phyloP scores from a whole-genome alignment of 1,140 invertebrate genomes.

The Sycophaga agraensis region DNA sequence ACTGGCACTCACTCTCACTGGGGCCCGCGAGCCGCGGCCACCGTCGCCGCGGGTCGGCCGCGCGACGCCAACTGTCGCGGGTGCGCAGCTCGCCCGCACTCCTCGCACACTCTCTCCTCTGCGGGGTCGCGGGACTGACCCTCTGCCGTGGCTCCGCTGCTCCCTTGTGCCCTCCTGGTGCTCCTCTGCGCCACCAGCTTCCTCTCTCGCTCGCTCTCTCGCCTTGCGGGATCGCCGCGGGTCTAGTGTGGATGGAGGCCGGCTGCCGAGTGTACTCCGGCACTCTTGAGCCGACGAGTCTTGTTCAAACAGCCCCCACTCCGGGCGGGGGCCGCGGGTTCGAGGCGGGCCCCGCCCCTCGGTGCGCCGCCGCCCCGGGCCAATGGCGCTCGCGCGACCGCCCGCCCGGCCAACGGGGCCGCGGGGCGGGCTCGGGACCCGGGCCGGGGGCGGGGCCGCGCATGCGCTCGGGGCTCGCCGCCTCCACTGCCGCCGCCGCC shows the following conservation, averaged over 20 bases:
- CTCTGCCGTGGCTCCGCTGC: background rate
- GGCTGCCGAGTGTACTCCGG: conserved; percentile 55
- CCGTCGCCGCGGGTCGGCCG: too few relatives aligned
- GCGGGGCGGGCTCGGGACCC: conserved; percentile 5
- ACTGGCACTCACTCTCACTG: too few relatives aligned
- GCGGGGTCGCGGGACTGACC: background rate
- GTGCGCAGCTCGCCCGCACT: conserved; percentile 21
- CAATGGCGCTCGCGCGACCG: background rate
- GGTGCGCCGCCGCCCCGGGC: background rate
- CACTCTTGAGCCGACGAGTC: conserved; percentile 50
- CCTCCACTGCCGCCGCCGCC: background rate
- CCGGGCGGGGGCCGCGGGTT: background rate
- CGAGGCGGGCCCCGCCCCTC: background rate
- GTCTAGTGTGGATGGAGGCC: conserved; percentile 54
- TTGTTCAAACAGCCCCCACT: conserved; percentile 57
- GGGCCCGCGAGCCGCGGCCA: too few relatives aligned
- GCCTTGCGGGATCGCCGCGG: conserved; percentile 42
- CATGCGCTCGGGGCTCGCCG: conserved; percentile 16
- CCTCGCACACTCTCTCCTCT: background rate
- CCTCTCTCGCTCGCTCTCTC: background rate
- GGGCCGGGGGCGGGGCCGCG: conserved; percentile 18
- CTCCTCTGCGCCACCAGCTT: background rate
- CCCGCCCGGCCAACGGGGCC: conserved; percentile 20
- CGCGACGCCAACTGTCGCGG: too few relatives aligned
- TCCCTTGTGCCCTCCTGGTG: too few relatives aligned